A percentile compares a stretch with the other conserved stretches of the same genome.
Evolutionary conservation across 2,888 invertebrate species (phyloP).

Genomic region (Ctena decussata): DNA sequence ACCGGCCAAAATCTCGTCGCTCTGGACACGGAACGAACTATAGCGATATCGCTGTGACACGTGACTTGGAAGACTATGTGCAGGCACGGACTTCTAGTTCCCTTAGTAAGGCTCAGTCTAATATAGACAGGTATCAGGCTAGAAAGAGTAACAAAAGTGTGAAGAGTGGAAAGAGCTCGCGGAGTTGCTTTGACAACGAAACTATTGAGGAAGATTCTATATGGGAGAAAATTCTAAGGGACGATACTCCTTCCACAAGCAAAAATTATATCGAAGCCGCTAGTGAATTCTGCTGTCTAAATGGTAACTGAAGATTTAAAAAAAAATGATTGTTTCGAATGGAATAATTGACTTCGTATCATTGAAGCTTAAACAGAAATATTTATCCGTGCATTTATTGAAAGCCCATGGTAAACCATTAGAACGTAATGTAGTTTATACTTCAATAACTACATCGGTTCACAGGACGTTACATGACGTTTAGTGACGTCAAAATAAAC

Average conservation of each 20-base stretch:
- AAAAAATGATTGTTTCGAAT: too few species aligned
- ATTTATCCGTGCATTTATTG: too few species aligned
- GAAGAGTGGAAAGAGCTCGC: constrained; percentile 46
- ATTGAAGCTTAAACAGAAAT: too few species aligned
- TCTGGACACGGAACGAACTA: constrained; percentile 57
- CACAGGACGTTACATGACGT: too few species aligned
- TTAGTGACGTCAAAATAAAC: too few species aligned
- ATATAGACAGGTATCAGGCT: constrained; percentile 56
- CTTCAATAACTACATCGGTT: too few species aligned
- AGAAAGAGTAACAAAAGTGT: constrained; percentile 57
- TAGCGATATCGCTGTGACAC: constrained; percentile 70
- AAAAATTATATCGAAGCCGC: neutral
- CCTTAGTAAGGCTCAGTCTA: constrained; percentile 61
- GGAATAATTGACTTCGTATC: too few species aligned
- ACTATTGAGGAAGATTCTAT: constrained; percentile 52
- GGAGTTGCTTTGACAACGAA: constrained; percentile 46
- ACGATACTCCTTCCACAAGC: neutral
- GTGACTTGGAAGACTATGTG: constrained; percentile 73
- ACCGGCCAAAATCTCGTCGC: constrained; percentile 55
- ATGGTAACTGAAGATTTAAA: too few species aligned
- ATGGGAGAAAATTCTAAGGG: constrained; percentile 18
- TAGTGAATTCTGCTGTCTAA: neutral
- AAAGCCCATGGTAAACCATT: too few species aligned
- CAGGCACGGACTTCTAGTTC: constrained; percentile 67
- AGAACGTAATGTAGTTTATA: too few species aligned